A percentile compares a stretch with the other conserved stretches of the same genome.
Conservation (phyloP, 2,888 invertebrate genomes). For the Endomychus coccineus region DNA sequence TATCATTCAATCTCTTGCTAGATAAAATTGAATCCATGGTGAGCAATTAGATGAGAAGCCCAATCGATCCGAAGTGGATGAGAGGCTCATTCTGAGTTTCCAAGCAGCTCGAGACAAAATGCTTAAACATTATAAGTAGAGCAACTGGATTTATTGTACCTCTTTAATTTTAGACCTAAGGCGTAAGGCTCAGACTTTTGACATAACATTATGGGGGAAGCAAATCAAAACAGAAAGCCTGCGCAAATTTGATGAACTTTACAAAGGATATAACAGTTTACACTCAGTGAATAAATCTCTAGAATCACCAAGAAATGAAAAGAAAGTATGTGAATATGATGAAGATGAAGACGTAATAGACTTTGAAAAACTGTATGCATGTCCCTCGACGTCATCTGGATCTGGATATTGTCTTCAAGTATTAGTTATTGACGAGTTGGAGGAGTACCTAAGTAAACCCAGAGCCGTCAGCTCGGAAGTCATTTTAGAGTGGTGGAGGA, state of each 20-base stretch:
- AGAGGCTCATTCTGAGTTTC: constrained; percentile 19
- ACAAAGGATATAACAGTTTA: constrained; percentile 8
- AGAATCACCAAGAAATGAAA: constrained; percentile 8
- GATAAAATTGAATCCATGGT: constrained; percentile 22
- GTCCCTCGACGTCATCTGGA: constrained; percentile 5
- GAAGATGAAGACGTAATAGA: constrained; percentile 5
- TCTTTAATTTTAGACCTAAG: constrained; percentile 24
- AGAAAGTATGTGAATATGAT: constrained; percentile 7
- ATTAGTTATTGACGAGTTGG: constrained; percentile 8
- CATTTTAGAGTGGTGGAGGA: constrained; percentile 19
- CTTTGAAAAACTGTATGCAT: constrained; percentile 1
- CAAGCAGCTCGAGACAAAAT: constrained; percentile 24
- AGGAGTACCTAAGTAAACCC: constrained; percentile 10
- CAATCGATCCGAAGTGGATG: constrained; percentile 19
- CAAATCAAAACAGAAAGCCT: constrained; percentile 9
- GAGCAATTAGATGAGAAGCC: constrained; percentile 17
- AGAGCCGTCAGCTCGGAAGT: constrained; percentile 12
- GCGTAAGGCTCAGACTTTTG: constrained; percentile 25
- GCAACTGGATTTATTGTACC: constrained; percentile 27
- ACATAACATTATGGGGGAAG: constrained; percentile 19
- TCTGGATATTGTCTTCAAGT: constrained; percentile 1
- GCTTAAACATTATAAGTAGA: constrained; percentile 24
- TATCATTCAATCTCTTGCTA: constrained; percentile 20
- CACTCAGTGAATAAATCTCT: background rate
- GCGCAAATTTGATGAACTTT: constrained; percentile 13